These are phyloP conservation scores for Eurytoma adleriae DNA, from an alignment of 2,888 invertebrate genomes.

Conservation along the genomic window DNA sequence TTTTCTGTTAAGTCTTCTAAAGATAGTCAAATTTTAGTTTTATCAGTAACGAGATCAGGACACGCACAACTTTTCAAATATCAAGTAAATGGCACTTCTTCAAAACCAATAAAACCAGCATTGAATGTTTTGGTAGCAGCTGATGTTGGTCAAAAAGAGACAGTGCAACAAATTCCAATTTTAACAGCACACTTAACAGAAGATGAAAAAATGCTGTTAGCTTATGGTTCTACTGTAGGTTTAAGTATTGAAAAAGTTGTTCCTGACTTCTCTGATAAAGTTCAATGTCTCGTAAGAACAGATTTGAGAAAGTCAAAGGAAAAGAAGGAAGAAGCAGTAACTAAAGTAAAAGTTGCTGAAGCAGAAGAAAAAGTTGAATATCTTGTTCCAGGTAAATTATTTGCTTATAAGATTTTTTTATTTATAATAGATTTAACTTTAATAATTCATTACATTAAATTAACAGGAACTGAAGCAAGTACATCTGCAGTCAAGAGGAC, in stretches of 20 bases:
- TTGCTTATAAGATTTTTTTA: neutral
- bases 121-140: slow-evolving; percentile 80
- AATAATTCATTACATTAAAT: slow-evolving; percentile 13
- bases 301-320: slow-evolving; percentile 72
- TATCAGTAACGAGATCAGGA: slow-evolving; percentile 85
- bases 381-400: slow-evolving; percentile 73
- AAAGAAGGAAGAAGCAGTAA: slow-evolving; percentile 69
- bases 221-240: slow-evolving; percentile 67
- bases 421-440: slow-evolving; percentile 18
- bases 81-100: slow-evolving; percentile 84
- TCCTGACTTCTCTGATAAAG: slow-evolving; percentile 74
- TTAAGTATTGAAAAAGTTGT: slow-evolving; percentile 69
- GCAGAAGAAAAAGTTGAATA: slow-evolving; percentile 77
- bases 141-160: slow-evolving; percentile 76
- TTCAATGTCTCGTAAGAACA: slow-evolving; percentile 77
- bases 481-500: slow-evolving; percentile 69
- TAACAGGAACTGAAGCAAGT: slow-evolving; percentile 55
- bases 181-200: slow-evolving; percentile 72
- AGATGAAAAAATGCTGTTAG: slow-evolving; percentile 68
- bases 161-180: slow-evolving; percentile 79
- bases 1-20: slow-evolving; percentile 77
- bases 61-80: slow-evolving; percentile 88
- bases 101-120: slow-evolving; percentile 82
- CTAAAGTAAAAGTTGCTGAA: slow-evolving; percentile 75
- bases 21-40: slow-evolving; percentile 77